Conservation (phyloP, 2,113 vertebrate genomes). For the Labeo catla region DNA sequence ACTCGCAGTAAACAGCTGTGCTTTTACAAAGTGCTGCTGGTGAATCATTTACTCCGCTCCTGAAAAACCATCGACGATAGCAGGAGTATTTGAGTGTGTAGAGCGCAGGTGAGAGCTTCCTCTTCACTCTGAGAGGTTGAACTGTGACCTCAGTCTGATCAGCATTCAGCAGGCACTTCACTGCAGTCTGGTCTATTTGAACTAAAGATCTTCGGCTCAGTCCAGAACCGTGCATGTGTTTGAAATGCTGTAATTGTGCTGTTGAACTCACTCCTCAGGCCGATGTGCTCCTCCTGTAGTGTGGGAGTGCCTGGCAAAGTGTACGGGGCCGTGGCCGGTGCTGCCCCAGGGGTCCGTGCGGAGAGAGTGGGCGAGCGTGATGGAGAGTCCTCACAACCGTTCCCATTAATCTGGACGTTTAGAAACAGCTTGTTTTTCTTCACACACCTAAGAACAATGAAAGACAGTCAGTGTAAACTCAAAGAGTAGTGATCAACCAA, state of each 20-base stretch:
- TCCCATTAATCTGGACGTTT: constrained; percentile 75
- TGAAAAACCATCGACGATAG: neutral
- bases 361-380: constrained; percentile 73
- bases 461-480: neutral
- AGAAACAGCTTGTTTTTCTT: constrained; percentile 76
- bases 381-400: constrained; percentile 74
- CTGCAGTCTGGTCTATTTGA: constrained; percentile 24
- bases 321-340: constrained; percentile 69
- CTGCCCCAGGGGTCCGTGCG: constrained; percentile 63
- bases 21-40: neutral
- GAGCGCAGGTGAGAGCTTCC: constrained; percentile 30
- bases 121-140: constrained; percentile 23
- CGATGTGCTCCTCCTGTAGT: constrained; percentile 75
- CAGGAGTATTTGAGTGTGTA: neutral
- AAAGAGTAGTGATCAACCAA: too few species aligned
- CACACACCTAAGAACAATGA: constrained; percentile 80
- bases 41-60: constrained; percentile 36
- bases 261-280: constrained; percentile 74
- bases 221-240: constrained; percentile 10
- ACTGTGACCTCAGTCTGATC: constrained; percentile 22
- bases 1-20: neutral
- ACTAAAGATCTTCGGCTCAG: constrained; percentile 8
- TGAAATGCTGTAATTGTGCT: constrained; percentile 15
- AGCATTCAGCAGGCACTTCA: constrained; percentile 18
- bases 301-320: constrained; percentile 78